Evolutionary conservation across 2,888 invertebrate genomes (phyloP).

Genomic region (Ptychoptera contaminata): DNA sequence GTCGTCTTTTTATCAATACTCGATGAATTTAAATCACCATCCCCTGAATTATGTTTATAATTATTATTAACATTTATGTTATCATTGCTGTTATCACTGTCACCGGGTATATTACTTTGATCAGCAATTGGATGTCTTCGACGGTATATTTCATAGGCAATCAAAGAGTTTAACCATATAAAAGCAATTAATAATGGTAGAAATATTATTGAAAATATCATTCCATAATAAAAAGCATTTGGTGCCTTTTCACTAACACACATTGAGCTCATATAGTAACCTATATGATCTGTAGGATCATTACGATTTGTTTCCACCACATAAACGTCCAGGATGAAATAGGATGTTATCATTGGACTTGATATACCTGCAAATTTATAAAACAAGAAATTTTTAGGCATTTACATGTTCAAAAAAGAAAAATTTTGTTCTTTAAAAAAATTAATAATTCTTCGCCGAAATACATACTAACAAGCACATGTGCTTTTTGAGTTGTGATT

Average conservation of each 20-base stretch:
- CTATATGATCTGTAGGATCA: conserved; percentile 5
- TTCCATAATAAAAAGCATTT: conserved; percentile 19
- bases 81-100: conserved; percentile 5
- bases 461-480: too few species aligned
- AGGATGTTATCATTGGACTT: conserved; percentile 30
- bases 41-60: not conserved
- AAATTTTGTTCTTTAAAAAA: too few species aligned
- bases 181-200: conserved; percentile 33
- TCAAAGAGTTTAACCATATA: conserved; percentile 34
- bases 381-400: not conserved
- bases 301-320: conserved; percentile 16
- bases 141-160: conserved; percentile 35
- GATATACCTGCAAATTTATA: conserved; percentile 20
- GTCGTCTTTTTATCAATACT: too few species aligned
- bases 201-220: conserved; percentile 30
- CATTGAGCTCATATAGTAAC: conserved; percentile 15
- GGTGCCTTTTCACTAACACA: conserved; percentile 22
- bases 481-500: too few species aligned
- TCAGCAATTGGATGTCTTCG: conserved; percentile 26
- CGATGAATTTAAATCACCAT: too few species aligned
- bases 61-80: conserved; percentile 1
- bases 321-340: conserved; percentile 18
- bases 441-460: too few species aligned
- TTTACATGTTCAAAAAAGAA: not conserved
- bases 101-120: conserved; percentile 1